A percentile compares a stretch with the other conserved stretches of the same genome.
Conservation (phyloP, 1,140 invertebrate genomes). For the Vanessa atalanta region DNA sequence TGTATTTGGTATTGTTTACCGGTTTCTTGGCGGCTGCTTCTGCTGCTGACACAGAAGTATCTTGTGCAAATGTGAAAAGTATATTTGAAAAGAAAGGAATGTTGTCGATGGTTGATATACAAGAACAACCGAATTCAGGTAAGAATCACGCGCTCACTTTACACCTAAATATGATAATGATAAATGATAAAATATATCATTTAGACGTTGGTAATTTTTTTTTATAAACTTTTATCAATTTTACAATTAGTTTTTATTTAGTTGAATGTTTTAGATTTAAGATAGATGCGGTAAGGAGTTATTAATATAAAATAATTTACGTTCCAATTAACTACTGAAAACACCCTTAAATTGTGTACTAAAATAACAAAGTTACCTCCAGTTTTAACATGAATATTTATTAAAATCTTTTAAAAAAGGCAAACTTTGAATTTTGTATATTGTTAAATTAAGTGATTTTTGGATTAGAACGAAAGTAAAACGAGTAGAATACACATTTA, state of each 20-base stretch:
- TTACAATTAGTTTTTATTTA: not conserved
- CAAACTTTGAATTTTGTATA: too few species aligned
- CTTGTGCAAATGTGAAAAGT: slow-evolving; percentile 71
- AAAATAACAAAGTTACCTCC: too few species aligned
- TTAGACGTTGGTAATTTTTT: slow-evolving; percentile 6
- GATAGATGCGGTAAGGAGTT: too few species aligned
- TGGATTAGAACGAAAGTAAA: not conserved
- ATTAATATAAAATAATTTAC: too few species aligned
- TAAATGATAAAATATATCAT: slow-evolving; percentile 50
- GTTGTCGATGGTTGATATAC: slow-evolving; percentile 64
- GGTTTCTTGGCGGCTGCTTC: slow-evolving; percentile 58
- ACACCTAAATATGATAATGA: slow-evolving; percentile 56
- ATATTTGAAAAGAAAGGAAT: slow-evolving; percentile 74
- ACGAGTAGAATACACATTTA: not conserved
- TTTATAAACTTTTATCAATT: not conserved
- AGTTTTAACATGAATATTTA: too few species aligned
- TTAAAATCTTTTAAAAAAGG: too few species aligned
- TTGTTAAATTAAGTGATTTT: not conserved
- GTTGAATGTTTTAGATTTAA: not conserved
- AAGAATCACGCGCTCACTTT: slow-evolving; percentile 63
- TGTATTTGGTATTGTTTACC: slow-evolving; percentile 69
- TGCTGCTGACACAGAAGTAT: slow-evolving; percentile 58
- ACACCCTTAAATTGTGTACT: too few species aligned
- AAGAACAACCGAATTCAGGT: slow-evolving; percentile 74
- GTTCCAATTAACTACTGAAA: too few species aligned